Evolutionary conservation across 2,113 vertebrate species (phyloP), one percentile per base, ranked within the genome.

Genomic region (Cavia porcellus): DNA sequence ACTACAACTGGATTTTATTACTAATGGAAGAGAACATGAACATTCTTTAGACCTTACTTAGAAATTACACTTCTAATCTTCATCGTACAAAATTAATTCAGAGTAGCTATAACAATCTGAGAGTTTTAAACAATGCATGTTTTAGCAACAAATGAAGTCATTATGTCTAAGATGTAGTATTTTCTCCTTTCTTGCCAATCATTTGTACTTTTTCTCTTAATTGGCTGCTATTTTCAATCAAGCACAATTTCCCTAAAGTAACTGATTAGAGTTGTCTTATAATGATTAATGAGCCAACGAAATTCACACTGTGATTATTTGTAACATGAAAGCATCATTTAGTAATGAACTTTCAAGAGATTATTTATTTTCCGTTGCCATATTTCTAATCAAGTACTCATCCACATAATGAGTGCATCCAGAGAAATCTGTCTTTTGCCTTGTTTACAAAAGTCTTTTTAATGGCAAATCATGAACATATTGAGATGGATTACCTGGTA

Each of bases 201-300:
- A 96, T 89, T 96, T 96, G 70, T 92, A 77, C n/a, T 75, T 97
- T 96, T 82, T 59, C 77, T 93, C 84, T 83, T 97, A 98, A 97
- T 90, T 97, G 90, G 70, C 59, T 87, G 77, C 61, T 86, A 94
- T 95, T 97, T 97, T 92, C 94, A 97, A 87, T 96, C 94, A 97
- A 96, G 62, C 79, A 95, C 92, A 97, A 96, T 96, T 97, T 94
- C 89, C 75, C 68, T 86, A 74, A 86, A 90, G 75, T 89, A 50
- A 81, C 91, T 97, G 96, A 97, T 95, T 92, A 89, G 93, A 94
- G 42, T 83, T 92, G 68, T 96, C 70, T 96, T 96, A 87, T 93
- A 96, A 89, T 92, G 97, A 96, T 96, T 97, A 97, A 95, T 86
- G 70, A 97, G 59, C 45, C 81, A 61, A 42, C 96, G 85, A 96